Conservation (phyloP, 2,113 vertebrate genomes). For the Nicator chloris region DNA sequence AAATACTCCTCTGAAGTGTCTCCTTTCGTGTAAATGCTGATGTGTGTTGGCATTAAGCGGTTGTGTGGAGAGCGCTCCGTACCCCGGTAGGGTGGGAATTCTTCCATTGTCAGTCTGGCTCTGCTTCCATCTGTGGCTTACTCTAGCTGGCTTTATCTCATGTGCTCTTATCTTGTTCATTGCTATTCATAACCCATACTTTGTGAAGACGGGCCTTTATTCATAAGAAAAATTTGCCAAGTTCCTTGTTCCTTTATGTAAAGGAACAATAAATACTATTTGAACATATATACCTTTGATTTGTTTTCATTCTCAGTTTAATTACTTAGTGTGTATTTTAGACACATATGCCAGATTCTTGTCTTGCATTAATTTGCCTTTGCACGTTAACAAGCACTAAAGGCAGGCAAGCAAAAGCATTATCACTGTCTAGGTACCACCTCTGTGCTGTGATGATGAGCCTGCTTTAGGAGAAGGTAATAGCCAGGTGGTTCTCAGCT, state of each 20-base stretch:
- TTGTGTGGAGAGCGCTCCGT: neutral
- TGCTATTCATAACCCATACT: conserved; percentile 47
- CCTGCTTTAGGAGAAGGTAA: neutral
- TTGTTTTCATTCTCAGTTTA: conserved; percentile 41
- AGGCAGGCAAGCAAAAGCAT: neutral
- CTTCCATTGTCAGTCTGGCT: conserved; percentile 36
- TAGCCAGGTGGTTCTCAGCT: neutral
- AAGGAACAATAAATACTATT: conserved; percentile 51
- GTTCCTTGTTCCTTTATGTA: conserved; percentile 59
- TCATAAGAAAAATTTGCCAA: conserved; percentile 46
- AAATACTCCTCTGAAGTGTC: conserved; percentile 36
- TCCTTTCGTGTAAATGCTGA: conserved; percentile 29
- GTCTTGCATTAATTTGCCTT: conserved; percentile 32
- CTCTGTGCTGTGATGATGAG: neutral
- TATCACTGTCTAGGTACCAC: neutral
- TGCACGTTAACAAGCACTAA: neutral
- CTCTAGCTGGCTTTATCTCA: conserved; percentile 24
- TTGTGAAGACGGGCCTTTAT: conserved; percentile 38
- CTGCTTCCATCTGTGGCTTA: conserved; percentile 27
- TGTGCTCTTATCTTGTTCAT: conserved; percentile 49
- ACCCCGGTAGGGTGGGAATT: conserved; percentile 9
- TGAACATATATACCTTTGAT: conserved; percentile 28
- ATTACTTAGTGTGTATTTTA: conserved; percentile 24
- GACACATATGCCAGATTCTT: neutral
- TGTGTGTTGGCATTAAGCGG: neutral